phyloP scores from a whole-genome alignment of 35 echinoderm and acorn worm species.

The Ptychodera flava region DNA sequence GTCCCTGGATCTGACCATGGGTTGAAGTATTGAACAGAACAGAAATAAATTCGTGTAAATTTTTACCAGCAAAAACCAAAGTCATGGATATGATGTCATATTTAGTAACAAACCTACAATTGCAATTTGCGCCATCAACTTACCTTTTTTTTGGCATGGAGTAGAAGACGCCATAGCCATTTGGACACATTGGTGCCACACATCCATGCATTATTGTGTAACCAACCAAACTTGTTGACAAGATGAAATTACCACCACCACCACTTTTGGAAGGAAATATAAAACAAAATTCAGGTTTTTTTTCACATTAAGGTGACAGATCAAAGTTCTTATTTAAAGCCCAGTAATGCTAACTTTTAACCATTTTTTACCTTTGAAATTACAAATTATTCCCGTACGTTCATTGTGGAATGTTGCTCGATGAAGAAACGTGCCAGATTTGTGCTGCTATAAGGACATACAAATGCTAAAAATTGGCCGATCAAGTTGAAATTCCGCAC shows the following conservation, averaged over 20 bases:
- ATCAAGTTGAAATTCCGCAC: too few species aligned
- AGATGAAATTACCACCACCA: conserved; percentile 73
- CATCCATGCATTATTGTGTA: conserved; percentile 49
- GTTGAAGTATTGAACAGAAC: too few species aligned
- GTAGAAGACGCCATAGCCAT: conserved; percentile 79
- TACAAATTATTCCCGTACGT: too few species aligned
- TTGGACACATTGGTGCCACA: conserved; percentile 64
- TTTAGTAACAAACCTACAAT: background rate
- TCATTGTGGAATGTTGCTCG: background rate
- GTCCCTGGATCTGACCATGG: too few species aligned
- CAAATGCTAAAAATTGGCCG: too few species aligned
- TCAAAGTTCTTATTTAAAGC: background rate
- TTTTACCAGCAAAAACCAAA: background rate
- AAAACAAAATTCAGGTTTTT: background rate
- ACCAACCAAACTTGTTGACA: conserved; percentile 82
- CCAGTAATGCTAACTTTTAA: too few species aligned
- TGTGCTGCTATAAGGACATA: too few species aligned
- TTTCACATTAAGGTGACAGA: background rate
- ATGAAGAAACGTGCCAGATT: background rate
- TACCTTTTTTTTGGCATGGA: conserved; percentile 49
- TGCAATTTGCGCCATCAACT: conserved; percentile 8
- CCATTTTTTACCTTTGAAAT: too few species aligned
- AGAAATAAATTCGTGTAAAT: too few species aligned
- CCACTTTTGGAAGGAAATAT: conserved; percentile 55
- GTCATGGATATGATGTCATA: background rate